phyloP scores from a whole-genome alignment of 2,888 invertebrate genomes.

The Eulithis prunata region DNA sequence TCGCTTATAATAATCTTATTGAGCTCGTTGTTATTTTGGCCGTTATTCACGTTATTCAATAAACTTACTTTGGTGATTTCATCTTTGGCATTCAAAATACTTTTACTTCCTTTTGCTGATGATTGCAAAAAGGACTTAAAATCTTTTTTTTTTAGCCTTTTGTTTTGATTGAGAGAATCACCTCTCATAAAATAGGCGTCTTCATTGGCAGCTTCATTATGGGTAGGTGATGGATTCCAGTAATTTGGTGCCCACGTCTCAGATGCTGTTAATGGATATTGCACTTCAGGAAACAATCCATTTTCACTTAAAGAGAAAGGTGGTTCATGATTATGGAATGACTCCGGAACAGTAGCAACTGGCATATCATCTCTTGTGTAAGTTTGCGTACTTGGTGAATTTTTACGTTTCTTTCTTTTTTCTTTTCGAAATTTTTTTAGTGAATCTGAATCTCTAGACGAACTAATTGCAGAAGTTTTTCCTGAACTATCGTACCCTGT shows the following conservation, averaged over 20 bases:
- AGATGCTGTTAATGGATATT: constrained; percentile 62
- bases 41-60: not conserved
- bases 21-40: not conserved
- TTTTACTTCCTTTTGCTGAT: constrained; percentile 16
- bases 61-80: constrained; percentile 5
- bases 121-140: constrained; percentile 18
- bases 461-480: constrained; percentile 22
- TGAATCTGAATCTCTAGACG: constrained; percentile 21
- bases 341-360: not conserved
- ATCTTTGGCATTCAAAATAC: constrained; percentile 10
- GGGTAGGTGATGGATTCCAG: constrained; percentile 51
- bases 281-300: constrained; percentile 64
- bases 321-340: constrained; percentile 25
- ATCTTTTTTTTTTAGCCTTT: constrained; percentile 23
- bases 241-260: constrained; percentile 65
- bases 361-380: constrained; percentile 17
- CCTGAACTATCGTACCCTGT: constrained; percentile 13
- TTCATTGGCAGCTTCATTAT: constrained; percentile 9
- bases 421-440: constrained; percentile 47
- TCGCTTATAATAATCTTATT: constrained; percentile 1
- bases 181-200: constrained; percentile 28
- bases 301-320: constrained; percentile 43
- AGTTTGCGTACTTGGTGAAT: constrained; percentile 30
- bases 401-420: constrained; percentile 46
- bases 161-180: constrained; percentile 18